phyloP scores from a whole-genome alignment of 2,113 vertebrate genomes.

The Oncorhynchus gorbuscha region DNA sequence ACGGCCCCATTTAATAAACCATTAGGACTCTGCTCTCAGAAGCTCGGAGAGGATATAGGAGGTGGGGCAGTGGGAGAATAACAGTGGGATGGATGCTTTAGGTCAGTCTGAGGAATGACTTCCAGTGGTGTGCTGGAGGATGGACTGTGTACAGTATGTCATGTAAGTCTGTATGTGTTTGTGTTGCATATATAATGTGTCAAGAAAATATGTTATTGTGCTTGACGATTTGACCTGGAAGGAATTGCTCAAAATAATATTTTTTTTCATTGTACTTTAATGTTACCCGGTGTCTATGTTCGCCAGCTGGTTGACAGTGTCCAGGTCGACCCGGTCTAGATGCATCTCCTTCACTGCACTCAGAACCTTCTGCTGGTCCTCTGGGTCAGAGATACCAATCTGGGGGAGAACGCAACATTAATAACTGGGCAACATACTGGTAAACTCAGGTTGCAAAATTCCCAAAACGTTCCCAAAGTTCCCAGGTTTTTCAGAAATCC shows the following conservation, averaged over 20 bases:
- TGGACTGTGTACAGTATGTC: no score
- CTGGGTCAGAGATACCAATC: slow-evolving; percentile 80
- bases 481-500: no score
- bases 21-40: slow-evolving; percentile 50
- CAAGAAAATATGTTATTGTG: no score
- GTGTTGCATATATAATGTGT: no score
- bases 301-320: slow-evolving; percentile 68
- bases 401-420: slow-evolving; percentile 53
- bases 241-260: background rate
- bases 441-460: background rate
- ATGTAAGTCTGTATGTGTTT: no score
- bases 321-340: slow-evolving; percentile 78
- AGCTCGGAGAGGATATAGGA: slow-evolving; percentile 6
- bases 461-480: background rate
- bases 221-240: no score
- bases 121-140: no score
- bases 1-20: slow-evolving; percentile 64
- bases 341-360: slow-evolving; percentile 78
- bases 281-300: slow-evolving; percentile 79
- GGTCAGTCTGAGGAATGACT: no score
- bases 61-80: background rate
- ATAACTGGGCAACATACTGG: background rate
- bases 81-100: no score
- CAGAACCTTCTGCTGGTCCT: slow-evolving; percentile 83
- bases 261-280: no score